A percentile compares a stretch with the other conserved stretches of the same genome.
These are phyloP conservation scores for Platycnemis pennipes DNA, from an alignment of 2,888 invertebrate genomes.

Conservation along the genomic window DNA sequence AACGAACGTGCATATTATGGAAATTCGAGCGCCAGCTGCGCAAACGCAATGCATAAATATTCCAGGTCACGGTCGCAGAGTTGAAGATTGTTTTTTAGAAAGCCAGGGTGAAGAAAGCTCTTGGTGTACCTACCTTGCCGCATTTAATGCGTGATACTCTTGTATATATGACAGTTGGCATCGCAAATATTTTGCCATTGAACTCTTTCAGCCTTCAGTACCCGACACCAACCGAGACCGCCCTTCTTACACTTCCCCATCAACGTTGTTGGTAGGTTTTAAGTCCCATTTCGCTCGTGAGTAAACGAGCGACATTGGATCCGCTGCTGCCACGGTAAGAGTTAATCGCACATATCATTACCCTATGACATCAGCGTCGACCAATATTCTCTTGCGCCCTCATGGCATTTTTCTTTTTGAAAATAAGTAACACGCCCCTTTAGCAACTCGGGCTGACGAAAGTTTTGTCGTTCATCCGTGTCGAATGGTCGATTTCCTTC, in stretches of 20 bases:
- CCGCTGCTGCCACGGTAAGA: neutral
- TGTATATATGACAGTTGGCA: neutral
- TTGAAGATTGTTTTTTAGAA: too few species aligned
- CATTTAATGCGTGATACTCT: too few species aligned
- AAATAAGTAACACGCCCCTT: neutral
- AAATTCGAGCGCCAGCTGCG: too few species aligned
- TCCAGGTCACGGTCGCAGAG: too few species aligned
- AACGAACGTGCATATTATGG: too few species aligned
- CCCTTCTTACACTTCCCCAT: too few species aligned
- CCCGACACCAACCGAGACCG: neutral
- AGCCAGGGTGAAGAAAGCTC: too few species aligned
- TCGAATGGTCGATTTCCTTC: neutral
- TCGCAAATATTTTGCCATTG: neutral
- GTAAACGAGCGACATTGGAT: too few species aligned
- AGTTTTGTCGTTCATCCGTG: constrained; percentile 17
- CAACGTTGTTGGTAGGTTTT: too few species aligned
- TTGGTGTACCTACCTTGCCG: too few species aligned
- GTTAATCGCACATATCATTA: neutral
- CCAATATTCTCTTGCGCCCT: neutral
- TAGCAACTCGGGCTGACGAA: neutral
- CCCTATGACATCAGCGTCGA: neutral
- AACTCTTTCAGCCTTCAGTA: neutral
- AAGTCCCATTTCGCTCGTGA: too few species aligned
- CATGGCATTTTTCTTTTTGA: neutral
- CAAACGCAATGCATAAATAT: too few species aligned